A percentile compares a stretch with the other conserved stretches of the same genome.
These are phyloP conservation scores for Sardina pilchardus DNA, from an alignment of 2,113 vertebrate species.

Conservation along the genomic window DNA sequence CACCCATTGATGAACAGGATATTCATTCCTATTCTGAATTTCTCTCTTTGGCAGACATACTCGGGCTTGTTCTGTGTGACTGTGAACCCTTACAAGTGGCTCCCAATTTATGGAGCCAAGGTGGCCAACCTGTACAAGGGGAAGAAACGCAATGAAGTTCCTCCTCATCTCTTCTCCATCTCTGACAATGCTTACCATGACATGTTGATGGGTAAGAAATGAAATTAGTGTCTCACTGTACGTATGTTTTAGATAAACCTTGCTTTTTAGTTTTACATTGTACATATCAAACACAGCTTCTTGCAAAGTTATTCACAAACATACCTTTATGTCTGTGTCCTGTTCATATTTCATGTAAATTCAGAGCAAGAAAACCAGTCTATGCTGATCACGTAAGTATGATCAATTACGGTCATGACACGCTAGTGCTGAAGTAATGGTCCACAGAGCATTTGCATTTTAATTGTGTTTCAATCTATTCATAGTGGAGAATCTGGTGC, in stretches of 20 bases:
- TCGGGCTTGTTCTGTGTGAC: constrained; percentile 79
- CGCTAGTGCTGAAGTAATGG: background rate
- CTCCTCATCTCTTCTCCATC: constrained; percentile 81
- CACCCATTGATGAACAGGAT: background rate
- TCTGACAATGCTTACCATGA: constrained; percentile 79
- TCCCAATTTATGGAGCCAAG: constrained; percentile 74
- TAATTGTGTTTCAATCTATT: constrained; percentile 13
- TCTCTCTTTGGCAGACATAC: constrained; percentile 67
- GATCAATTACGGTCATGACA: background rate
- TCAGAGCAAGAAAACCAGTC: constrained; percentile 83
- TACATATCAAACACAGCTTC: background rate
- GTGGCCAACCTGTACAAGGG: constrained; percentile 77
- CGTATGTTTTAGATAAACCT: background rate
- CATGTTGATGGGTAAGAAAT: constrained; percentile 76
- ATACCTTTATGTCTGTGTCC: background rate
- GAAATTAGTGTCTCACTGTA: background rate
- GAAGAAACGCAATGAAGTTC: constrained; percentile 78
- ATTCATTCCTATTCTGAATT: background rate
- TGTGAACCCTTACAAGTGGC: constrained; percentile 79
- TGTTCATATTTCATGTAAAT: constrained; percentile 7
- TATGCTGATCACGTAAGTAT: constrained; percentile 79
- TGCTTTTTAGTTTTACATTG: background rate
- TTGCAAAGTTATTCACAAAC: background rate
- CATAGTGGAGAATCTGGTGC: constrained; percentile 83
- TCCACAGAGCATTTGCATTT: background rate